phyloP scores from a whole-genome alignment of 2,797 vertebrate species.

The Arremon brunneinucha region DNA sequence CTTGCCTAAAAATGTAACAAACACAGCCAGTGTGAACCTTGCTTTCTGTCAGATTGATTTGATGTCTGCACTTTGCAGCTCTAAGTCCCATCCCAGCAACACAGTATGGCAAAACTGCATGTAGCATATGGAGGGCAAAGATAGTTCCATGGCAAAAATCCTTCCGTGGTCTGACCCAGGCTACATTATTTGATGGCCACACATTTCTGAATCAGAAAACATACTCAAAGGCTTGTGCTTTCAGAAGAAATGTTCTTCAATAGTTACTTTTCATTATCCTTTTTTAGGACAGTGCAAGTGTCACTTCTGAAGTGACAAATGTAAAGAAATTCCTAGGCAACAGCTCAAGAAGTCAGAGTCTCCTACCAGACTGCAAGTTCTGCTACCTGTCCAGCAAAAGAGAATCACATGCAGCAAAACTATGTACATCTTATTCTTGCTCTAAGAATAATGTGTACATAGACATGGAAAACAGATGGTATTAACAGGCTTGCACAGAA shows the following conservation, averaged over 20 bases:
- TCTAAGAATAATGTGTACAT: background rate
- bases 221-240: background rate
- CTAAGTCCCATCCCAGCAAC: background rate
- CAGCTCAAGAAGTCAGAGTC: background rate
- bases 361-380: background rate
- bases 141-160: background rate
- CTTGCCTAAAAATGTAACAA: background rate
- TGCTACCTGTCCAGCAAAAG: background rate
- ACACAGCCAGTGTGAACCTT: background rate
- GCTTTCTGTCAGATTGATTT: background rate
- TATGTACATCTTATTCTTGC: background rate
- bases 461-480: background rate
- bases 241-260: background rate
- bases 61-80: background rate
- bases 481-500: background rate
- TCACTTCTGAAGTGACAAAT: background rate
- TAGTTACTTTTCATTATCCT: background rate
- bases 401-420: background rate
- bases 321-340: background rate
- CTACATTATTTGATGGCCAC: background rate
- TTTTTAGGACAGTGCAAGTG: background rate
- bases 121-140: background rate
- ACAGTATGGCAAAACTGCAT: background rate
- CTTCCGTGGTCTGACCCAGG: background rate
- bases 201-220: background rate